Conservation (phyloP, 2,113 vertebrate genomes). For the Sylvietta virens region DNA sequence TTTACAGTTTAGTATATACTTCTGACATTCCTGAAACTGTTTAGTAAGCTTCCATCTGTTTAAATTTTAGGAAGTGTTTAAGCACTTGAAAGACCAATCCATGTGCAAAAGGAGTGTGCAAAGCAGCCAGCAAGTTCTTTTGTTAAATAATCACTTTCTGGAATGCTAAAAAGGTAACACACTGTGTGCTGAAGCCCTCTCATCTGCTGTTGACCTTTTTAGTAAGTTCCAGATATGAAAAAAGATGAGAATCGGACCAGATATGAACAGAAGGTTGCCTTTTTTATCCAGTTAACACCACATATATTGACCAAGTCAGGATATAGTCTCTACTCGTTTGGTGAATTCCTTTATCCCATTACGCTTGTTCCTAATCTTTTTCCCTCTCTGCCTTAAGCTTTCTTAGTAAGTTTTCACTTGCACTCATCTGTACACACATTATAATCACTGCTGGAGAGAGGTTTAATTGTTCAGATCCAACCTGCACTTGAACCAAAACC, state of each 20-base stretch:
- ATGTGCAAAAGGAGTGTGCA: not conserved
- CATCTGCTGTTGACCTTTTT: not conserved
- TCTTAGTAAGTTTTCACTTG: not conserved
- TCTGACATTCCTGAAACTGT: not conserved
- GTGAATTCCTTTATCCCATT: not conserved
- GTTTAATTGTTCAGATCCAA: not conserved
- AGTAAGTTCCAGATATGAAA: not conserved
- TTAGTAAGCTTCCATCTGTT: not conserved
- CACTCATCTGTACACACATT: not conserved
- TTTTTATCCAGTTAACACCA: not conserved
- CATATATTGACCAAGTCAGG: not conserved
- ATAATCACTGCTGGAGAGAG: not conserved
- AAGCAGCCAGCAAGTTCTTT: not conserved
- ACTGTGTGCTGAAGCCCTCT: not conserved
- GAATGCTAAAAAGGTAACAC: not conserved
- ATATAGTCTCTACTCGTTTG: not conserved
- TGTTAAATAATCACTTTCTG: not conserved
- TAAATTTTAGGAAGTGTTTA: not conserved
- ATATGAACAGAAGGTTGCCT: not conserved
- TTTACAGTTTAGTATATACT: not conserved
- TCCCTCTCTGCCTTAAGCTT: not conserved
- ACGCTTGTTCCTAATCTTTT: not conserved
- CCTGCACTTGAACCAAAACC: fast-evolving
- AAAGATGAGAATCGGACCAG: not conserved
- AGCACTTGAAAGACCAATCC: not conserved